Percentiles rank a stretch among this genome's conserved stretches.
Conservation (phyloP, 2,888 invertebrate species). For the Eupithecia insigniata region DNA sequence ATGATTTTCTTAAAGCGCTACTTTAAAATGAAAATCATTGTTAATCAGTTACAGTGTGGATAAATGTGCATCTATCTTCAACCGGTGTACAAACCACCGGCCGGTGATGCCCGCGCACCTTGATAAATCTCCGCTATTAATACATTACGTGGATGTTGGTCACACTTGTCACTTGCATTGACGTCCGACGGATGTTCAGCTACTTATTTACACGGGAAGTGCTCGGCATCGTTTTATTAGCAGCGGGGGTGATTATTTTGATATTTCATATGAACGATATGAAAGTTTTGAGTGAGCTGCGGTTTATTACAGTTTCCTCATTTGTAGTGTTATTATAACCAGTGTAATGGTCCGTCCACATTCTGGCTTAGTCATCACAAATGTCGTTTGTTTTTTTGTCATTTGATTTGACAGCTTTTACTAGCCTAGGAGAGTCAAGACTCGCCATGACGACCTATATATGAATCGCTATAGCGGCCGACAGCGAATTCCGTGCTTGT, state of each 20-base stretch:
- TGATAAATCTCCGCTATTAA: conserved; percentile 33
- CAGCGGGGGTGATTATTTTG: conserved; percentile 26
- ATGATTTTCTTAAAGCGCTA: background rate
- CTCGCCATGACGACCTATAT: background rate
- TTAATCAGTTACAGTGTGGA: background rate
- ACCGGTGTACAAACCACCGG: conserved; percentile 8
- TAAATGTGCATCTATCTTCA: conserved; percentile 4
- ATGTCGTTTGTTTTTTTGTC: background rate
- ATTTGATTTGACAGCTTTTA: background rate
- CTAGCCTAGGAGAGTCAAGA: background rate
- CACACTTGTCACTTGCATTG: conserved; percentile 59
- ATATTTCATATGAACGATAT: conserved; percentile 22
- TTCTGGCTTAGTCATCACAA: background rate
- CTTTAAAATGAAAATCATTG: background rate
- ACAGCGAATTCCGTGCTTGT: background rate
- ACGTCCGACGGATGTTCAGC: conserved; percentile 45
- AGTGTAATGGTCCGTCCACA: background rate
- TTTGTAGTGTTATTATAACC: background rate
- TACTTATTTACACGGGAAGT: conserved; percentile 29
- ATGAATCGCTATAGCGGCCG: background rate
- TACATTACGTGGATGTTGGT: conserved; percentile 55
- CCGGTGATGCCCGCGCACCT: conserved; percentile 32
- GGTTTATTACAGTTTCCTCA: background rate
- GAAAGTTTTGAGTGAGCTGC: conserved; percentile 6
- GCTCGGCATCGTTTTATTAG: conserved; percentile 29